A percentile compares a stretch with the other conserved stretches of the same genome.
phyloP scores from a whole-genome alignment of 2,113 vertebrate genomes.

The Oceanodroma tethys region DNA sequence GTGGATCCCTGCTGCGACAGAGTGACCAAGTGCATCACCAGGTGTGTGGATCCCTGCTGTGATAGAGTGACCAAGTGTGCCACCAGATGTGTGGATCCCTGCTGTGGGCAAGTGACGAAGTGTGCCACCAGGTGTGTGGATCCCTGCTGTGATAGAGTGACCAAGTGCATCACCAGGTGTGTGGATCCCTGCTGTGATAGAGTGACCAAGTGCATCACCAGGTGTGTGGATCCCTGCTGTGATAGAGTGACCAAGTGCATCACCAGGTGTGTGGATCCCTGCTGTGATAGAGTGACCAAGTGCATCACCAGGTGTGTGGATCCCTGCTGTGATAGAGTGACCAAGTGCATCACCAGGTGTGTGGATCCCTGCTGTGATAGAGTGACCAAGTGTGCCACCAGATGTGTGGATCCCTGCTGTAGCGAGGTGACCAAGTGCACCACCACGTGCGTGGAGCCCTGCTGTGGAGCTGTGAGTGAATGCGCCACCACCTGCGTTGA shows the following conservation, averaged over 20 bases:
- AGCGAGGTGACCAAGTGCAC: not conserved
- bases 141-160: accelerated
- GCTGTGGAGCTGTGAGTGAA: not conserved
- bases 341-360: accelerated
- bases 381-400: not conserved
- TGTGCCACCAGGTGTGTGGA: accelerated
- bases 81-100: accelerated
- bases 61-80: accelerated
- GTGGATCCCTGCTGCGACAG: accelerated
- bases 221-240: accelerated
- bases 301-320: not conserved
- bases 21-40: not conserved
- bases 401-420: accelerated
- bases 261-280: accelerated
- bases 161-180: accelerated
- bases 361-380: not conserved
- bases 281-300: accelerated
- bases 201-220: accelerated
- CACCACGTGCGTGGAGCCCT: not conserved
- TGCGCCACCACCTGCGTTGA: not conserved
- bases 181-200: accelerated
- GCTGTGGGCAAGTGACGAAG: accelerated
- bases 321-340: accelerated
- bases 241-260: accelerated
- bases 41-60: not conserved